Evolutionary conservation across 2,888 invertebrate species (phyloP), one percentile per base, ranked within the genome.

Genomic region (Mystacides longicornis): DNA sequence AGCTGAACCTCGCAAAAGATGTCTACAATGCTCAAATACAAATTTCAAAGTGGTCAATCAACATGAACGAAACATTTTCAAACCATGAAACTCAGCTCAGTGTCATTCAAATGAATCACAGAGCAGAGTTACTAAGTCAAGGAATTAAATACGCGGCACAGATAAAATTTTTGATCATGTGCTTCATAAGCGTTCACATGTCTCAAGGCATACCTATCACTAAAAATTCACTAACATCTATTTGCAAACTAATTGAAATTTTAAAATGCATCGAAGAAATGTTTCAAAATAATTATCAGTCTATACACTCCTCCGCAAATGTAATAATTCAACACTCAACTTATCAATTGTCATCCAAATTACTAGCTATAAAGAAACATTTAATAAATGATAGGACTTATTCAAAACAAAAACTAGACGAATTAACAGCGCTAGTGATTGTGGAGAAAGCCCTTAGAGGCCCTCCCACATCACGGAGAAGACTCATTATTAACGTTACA

Each of bases 171-270:
- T 67, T 78, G 16, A 73, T 83, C 33, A 75, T 78, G 57, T 74
- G 77, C 1, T 66, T 88, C 9, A 81, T 86, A 52, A 86, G 86
- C 66, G 72, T 88, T 22, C 87, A 89, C 67, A 77, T 83, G 9
- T 77, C 82, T 16, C 76, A 91, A 49, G 81, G 83, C 22, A 80
- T 84, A 64, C 88, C 93, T 2, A 83, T 96, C 75, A 82, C 86
- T 0, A 89, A 89, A 68, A 81, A 81, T 31, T 82, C 85, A 37
- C 80, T 93, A 11, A 75, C 87, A 60, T 78, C 83, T 2, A 73
- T 94, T 50, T 93, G 92, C 72, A 84, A 87, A 65, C 77, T 93
- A 21, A 79, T 92, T 54, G 92, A 94, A 69, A 77, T 90, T 58
- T 71, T 93, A 33, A 91, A 92, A 73, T 80, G 85, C 23, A 77